Base-by-base conservation (phyloP, 2,797 vertebrate genomes). In the Myotis daubentonii region DNA sequence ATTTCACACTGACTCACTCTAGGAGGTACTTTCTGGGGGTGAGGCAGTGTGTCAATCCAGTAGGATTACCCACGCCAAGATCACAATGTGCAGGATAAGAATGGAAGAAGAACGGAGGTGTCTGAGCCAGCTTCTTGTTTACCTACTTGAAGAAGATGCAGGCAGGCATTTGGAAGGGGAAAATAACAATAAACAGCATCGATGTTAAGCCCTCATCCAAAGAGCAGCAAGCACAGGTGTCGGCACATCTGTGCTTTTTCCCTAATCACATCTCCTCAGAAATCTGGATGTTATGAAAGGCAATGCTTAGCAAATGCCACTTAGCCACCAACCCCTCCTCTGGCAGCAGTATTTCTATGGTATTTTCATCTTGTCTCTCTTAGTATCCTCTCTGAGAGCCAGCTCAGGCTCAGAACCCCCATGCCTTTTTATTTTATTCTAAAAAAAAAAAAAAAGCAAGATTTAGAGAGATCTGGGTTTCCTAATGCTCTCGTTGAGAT, bases 281-380 rank as follows among this genome's bases (percentile, higher is more conserved):
- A 93, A 88, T n/a, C 47, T 83, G 60, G 4, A 47, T 55, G 23
- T 65, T 53, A 55, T 36, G 36, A 38, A 80, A 89, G 44, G 25
- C 15, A 25, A 5, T 30, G 0, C n/a, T 30, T 22, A 5, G 5
- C 44, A 76, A 95, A 87, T 44, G 17, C 57, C 36, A 8, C 51
- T 17, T 10, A 90, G 2, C 17, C n/a, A 36, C 49, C 75, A 15
- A 6, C 16, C 3, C 70, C 70, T 84, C 33, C n/a, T 60, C 30
- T 0, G 0, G 6, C 38, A 10, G 9, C 8, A 2, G 36, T 8
- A 8, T 16, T 2, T 6, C 41, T 13, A 1, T 0, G 0, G 3
- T 0, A 13, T 51, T 89, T 94, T 66, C 55, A 55, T 0, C 16
- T 44, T 47, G 49, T 22, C 60, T 75, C n/a, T 86, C 72, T 74